These are phyloP conservation scores for Climacteris rufus DNA, from an alignment of 2,113 vertebrate species.

Conservation along the genomic window DNA sequence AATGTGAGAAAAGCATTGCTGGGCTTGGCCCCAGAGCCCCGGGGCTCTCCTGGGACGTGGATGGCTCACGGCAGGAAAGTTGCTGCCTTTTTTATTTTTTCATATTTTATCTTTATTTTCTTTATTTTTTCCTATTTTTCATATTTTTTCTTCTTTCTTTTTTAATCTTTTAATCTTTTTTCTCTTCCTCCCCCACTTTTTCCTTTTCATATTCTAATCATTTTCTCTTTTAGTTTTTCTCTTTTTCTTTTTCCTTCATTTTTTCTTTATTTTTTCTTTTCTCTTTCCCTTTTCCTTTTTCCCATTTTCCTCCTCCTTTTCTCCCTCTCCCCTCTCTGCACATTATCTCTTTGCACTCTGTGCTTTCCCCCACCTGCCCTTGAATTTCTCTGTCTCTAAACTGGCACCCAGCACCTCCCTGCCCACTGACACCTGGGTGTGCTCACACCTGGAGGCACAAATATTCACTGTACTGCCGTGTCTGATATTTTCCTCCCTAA, in stretches of 20 bases:
- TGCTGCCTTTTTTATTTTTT: fast-evolving
- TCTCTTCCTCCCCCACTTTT: fast-evolving
- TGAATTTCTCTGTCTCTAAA: not conserved
- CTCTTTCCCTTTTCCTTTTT: not conserved
- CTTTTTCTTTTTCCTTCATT: no score
- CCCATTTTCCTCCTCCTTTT: not conserved
- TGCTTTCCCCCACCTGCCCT: not conserved
- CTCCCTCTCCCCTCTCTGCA: fast-evolving
- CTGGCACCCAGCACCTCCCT: not conserved
- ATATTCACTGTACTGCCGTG: not conserved
- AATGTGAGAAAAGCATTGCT: not conserved
- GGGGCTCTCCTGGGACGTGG: not conserved
- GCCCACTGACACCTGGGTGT: not conserved
- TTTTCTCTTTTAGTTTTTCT: not conserved
- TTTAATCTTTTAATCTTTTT: fast-evolving
- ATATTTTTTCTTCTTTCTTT: not conserved
- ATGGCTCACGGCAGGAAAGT: not conserved
- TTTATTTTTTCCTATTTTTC: not conserved
- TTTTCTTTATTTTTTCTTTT: not conserved
- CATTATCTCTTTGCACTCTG: not conserved
- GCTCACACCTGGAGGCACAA: not conserved
- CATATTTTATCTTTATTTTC: not conserved
- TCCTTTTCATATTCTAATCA: no score
- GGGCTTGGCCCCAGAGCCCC: not conserved
- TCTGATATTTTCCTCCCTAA: not conserved